Evolutionary conservation across 2,888 invertebrate genomes (phyloP), one percentile per base, ranked within the genome.

Genomic region (Helleia helle): DNA sequence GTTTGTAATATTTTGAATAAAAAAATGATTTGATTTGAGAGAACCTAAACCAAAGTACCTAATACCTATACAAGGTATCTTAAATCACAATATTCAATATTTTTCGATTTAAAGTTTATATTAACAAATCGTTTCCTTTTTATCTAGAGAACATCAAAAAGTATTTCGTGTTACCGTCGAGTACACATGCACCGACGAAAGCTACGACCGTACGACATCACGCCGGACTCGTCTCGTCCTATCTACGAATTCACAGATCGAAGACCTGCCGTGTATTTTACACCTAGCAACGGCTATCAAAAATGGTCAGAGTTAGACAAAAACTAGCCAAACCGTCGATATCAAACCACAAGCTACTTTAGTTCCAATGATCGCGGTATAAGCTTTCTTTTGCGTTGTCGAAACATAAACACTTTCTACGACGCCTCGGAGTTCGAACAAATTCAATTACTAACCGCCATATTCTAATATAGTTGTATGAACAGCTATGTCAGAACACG

Each of bases 401-500:
- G 11, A 11, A 17, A 9, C 11, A 22, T 1, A 1, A 22, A 22
- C 12, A 34, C 34, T 34, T 34, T 34, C 34, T 22, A 34, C 34
- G 12, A 22, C 2, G 22, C 22, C 5, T 6, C 22, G 22, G 12
- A 34, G 34, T 22, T 12, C 34, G 18, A 22, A 34, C 34, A 12
- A 34, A 22, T 34, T 18, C 18, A 34, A 34, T 22, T 5, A 22
- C 7, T 22, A 18, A 18, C 31, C 31, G 31, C 8, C 34, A 18
- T n/a, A n/a, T n/a, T 18, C 34, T 11, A 34, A 34, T 34, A 34
- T 38, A 28, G 29, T 15, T 24, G 36, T 26, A 41, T 34, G 27
- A 41, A 40, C 42, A 44, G 31, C 28, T 38, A 41, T 41, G 34
- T 40, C 37, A 29, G 42, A 37, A 40, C 26, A 37, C 28, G 41